Evolutionary conservation across 2,888 invertebrate genomes (phyloP).

Genomic region (Asteroscopus sphinx): DNA sequence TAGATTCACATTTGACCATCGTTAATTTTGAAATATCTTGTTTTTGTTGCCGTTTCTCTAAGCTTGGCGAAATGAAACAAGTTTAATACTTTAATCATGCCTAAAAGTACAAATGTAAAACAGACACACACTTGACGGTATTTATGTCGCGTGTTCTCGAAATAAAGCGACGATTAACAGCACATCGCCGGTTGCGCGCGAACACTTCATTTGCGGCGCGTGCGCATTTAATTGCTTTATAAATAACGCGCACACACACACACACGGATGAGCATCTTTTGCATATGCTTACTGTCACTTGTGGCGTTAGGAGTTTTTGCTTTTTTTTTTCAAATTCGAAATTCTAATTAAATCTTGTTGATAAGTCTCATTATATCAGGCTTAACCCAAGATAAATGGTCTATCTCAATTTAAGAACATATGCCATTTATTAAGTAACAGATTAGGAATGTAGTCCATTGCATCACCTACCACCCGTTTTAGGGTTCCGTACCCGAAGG

Average conservation of each 20-base stretch:
- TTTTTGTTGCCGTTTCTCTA: no score
- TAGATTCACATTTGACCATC: no score
- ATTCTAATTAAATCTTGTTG: no score
- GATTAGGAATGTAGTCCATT: no score
- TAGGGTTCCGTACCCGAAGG: no score
- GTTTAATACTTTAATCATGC: background rate
- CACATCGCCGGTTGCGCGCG: conserved; percentile 47
- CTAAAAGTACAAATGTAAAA: conserved; percentile 20
- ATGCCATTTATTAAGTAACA: no score
- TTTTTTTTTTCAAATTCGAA: background rate
- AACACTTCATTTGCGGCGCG: conserved; percentile 58
- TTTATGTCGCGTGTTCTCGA: conserved; percentile 30
- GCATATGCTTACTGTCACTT: background rate
- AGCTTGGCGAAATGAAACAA: no score
- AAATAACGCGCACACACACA: conserved; percentile 57
- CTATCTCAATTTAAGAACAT: no score
- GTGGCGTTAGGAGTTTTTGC: background rate
- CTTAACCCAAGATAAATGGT: no score
- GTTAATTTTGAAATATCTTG: no score
- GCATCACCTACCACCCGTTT: no score
- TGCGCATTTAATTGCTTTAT: conserved; percentile 68
- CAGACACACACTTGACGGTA: conserved; percentile 12
- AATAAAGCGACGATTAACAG: conserved; percentile 52
- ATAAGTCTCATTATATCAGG: no score
- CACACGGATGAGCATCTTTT: background rate